Base-by-base conservation (phyloP, 2,113 vertebrate genomes). In the Petrocephalus microphthalmus region DNA sequence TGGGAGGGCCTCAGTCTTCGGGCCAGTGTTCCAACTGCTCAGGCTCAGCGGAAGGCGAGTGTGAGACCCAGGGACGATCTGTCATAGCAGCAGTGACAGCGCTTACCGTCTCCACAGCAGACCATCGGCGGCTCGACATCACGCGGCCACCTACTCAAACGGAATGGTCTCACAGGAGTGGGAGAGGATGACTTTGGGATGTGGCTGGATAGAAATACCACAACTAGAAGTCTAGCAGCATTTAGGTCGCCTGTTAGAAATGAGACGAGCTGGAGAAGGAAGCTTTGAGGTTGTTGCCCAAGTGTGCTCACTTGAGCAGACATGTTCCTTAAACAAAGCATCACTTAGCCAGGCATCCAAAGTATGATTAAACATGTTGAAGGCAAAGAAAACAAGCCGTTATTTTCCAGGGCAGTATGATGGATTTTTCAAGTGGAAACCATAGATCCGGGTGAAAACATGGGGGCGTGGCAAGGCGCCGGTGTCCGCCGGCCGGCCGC, bases 311-410 rank as follows among this genome's bases (percentile, higher is more conserved):
- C 51, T 33, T 85, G 51, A 85, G 84, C 47, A 51, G 81, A 51
- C 81, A 84, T 84, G 81, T 84, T 84, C 42, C 81, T 84, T 78
- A 78, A 78, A 78, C 81, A 84, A 82, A 84, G 81, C 51, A 6
- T 33, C 84, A 56, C 84, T 57, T 85, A 85, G 29, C n/a, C 52
- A 5, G 33, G 56, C 56, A 86, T 86, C 51, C 85, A 49, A 86
- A 86, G 33, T 64, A 86, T 60, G 54, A 54, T 60, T 86, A 86
- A 86, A 86, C 33, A 45, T 37, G 33, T 10, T 17, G 53, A 57
- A 86, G 85, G 85, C 42, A 60, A 86, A 57, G 54, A 37, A 60
- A 64, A 86, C 84, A 85, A 56, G 52, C 52, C 7, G 84, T 52
- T 84, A 84, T 85, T 85, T 85, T 54, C 84, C 84, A 85, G 25